Percentiles rank a stretch among this genome's conserved stretches.
Evolutionary conservation across 2,113 vertebrate genomes (phyloP).

Genomic region (Protobothrops flavoviridis): DNA sequence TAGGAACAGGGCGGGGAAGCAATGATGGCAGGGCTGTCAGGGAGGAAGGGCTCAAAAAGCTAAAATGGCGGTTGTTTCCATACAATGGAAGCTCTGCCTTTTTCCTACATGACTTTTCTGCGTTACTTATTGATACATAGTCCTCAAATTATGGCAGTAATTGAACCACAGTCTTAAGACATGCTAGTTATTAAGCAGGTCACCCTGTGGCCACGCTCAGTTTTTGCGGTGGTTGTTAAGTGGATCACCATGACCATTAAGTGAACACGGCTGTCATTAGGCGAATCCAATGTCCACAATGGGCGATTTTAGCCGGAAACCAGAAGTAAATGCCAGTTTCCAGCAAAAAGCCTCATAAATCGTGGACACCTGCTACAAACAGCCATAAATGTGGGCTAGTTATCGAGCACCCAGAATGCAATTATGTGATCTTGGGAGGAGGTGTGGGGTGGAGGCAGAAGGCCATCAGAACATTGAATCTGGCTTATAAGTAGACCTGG

Average conservation of each 20-base stretch:
- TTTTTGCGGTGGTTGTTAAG: not conserved
- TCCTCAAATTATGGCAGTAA: not conserved
- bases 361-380: not conserved
- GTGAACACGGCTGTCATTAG: not conserved
- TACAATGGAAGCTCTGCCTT: not conserved
- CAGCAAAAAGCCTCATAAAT: not conserved
- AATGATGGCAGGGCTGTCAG: not conserved
- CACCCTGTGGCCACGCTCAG: not conserved
- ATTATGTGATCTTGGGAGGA: too few relatives aligned
- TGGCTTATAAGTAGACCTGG: not conserved
- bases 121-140: not conserved
- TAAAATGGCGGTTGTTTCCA: not conserved
- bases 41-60: not conserved
- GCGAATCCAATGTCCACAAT: not conserved
- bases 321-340: not conserved
- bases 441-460: not conserved
- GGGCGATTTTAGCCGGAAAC: not conserved
- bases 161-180: not conserved
- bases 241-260: not conserved
- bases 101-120: not conserved
- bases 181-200: not conserved
- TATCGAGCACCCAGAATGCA: too few relatives aligned
- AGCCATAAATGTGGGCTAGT: not conserved
- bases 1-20: not conserved
- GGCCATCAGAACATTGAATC: not conserved